These are phyloP conservation scores for Pogona vitticeps DNA, from an alignment of 2,113 vertebrate genomes.

Conservation along the genomic window DNA sequence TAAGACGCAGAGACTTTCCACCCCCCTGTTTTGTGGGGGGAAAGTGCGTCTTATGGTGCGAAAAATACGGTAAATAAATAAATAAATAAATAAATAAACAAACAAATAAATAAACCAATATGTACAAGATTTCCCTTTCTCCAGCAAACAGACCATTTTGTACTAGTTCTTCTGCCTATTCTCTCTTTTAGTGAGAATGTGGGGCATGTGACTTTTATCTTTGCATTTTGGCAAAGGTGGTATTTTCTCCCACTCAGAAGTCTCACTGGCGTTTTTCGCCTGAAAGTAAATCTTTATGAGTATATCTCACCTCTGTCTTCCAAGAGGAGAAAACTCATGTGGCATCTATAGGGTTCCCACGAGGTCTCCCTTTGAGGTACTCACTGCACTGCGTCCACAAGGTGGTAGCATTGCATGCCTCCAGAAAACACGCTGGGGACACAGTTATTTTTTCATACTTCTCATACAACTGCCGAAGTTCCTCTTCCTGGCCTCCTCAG, in stretches of 20 bases:
- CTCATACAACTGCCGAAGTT: not conserved
- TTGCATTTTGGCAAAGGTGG: not conserved
- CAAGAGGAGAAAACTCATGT: not conserved
- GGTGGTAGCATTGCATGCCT: not conserved
- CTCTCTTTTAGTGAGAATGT: no score
- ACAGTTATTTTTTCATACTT: not conserved
- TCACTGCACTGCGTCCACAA: not conserved
- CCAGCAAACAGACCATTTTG: no score
- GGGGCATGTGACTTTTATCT: not conserved
- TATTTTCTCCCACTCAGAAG: not conserved
- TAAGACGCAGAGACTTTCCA: no score
- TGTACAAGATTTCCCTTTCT: no score
- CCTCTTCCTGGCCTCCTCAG: not conserved
- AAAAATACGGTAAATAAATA: no score
- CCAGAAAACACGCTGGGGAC: not conserved
- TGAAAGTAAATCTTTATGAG: no score
- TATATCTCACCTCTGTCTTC: not conserved
- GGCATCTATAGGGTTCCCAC: not conserved
- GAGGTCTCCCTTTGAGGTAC: not conserved
- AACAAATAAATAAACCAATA: no score
- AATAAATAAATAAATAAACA: no score
- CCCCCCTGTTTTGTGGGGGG: no score
- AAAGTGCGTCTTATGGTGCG: no score
- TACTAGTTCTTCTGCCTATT: no score
- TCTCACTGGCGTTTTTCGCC: no score